Conservation (phyloP, 2,888 invertebrate species). For the Abrostola triplasia region DNA sequence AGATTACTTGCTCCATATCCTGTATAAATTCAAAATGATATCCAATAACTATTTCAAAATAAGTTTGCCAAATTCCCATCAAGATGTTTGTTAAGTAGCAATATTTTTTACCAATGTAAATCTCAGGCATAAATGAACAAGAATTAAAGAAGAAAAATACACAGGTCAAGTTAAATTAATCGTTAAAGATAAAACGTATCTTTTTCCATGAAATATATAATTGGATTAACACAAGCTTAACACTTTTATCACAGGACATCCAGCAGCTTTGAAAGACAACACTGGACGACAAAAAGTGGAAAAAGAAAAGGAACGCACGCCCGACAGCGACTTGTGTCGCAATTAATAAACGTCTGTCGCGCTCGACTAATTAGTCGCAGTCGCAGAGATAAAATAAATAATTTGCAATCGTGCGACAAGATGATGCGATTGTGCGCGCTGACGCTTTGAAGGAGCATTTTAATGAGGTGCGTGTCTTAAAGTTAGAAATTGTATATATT, state of each 20-base stretch:
- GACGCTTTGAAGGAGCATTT: constrained; percentile 60
- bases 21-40: too few relatives aligned
- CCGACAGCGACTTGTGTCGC: constrained; percentile 81
- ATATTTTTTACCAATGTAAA: constrained; percentile 25
- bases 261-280: constrained; percentile 76
- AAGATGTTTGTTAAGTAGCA: constrained; percentile 15
- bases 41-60: background rate
- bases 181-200: constrained; percentile 36
- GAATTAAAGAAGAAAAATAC: constrained; percentile 44
- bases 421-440: constrained; percentile 63
- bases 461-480: constrained; percentile 57
- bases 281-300: constrained; percentile 69
- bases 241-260: constrained; percentile 63
- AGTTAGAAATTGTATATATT: constrained; percentile 34
- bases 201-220: constrained; percentile 52
- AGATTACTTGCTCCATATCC: too few relatives aligned
- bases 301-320: constrained; percentile 58
- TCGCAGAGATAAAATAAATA: constrained; percentile 75
- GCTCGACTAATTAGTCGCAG: constrained; percentile 84
- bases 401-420: constrained; percentile 68
- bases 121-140: constrained; percentile 27
- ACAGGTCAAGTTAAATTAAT: constrained; percentile 41
- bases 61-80: background rate
- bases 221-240: constrained; percentile 56
- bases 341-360: constrained; percentile 85